Conservation (phyloP, 2,797 vertebrate species). For the Hippoglossus hippoglossus region DNA sequence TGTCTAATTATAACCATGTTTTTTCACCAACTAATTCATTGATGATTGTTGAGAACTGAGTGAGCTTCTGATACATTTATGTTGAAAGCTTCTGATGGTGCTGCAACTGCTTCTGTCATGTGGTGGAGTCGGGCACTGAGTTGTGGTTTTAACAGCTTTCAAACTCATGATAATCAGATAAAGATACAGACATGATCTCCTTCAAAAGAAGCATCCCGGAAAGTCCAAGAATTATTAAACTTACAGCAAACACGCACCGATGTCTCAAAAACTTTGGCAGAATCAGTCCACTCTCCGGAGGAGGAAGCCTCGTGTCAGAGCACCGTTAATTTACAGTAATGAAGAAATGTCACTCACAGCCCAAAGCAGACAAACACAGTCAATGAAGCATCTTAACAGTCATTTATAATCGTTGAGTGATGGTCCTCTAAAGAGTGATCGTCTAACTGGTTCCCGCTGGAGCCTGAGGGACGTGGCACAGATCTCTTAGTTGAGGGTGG, state of each 20-base stretch:
- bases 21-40: neutral
- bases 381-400: constrained; percentile 62
- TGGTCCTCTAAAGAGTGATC: constrained; percentile 58
- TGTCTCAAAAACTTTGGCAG: neutral
- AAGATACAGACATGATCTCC: neutral
- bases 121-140: too few relatives aligned
- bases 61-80: too few relatives aligned
- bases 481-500: constrained; percentile 24
- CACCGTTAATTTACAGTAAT: constrained; percentile 36
- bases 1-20: too few relatives aligned
- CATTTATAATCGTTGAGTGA: constrained; percentile 58
- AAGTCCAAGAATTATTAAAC: neutral
- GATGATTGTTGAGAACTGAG: neutral
- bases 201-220: constrained; percentile 1
- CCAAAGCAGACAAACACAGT: constrained; percentile 43
- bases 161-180: neutral
- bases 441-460: constrained; percentile 62
- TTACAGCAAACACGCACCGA: neutral
- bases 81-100: neutral
- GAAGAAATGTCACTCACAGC: constrained; percentile 45
- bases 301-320: constrained; percentile 61
- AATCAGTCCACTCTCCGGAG: constrained; percentile 57
- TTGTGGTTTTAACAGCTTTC: neutral
- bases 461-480: constrained; percentile 52
- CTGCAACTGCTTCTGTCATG: neutral